Percentiles rank a stretch among this genome's conserved stretches.
Conservation (phyloP, 2,113 vertebrate genomes). For the Lepisosteus oculatus region DNA sequence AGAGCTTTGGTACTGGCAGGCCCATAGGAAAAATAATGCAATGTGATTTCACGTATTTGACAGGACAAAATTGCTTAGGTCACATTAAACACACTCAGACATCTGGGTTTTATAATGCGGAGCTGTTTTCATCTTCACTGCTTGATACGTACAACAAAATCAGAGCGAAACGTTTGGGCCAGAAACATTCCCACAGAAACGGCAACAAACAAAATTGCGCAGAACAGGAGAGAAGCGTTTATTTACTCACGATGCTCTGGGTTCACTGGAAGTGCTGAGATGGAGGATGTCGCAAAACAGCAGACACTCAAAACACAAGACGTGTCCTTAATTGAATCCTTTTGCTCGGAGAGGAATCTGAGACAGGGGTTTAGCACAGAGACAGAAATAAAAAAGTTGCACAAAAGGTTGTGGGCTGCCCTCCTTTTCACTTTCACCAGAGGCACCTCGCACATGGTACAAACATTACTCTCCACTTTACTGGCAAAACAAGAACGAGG, state of each 20-base stretch:
- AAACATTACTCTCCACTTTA: too few relatives aligned
- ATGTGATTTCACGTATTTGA: slow-evolving; percentile 24
- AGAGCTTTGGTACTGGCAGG: slow-evolving; percentile 21
- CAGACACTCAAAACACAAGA: too few relatives aligned
- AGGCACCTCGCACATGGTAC: too few relatives aligned
- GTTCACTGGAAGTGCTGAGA: not conserved
- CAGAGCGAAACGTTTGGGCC: slow-evolving; percentile 4
- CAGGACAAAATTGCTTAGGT: slow-evolving; percentile 24
- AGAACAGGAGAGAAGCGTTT: not conserved
- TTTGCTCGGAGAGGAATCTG: too few relatives aligned
- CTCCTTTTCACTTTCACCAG: too few relatives aligned
- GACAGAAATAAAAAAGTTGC: too few relatives aligned
- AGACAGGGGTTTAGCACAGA: too few relatives aligned
- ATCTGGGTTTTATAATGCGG: slow-evolving; percentile 19
- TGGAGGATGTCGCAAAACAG: not conserved
- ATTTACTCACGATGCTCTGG: not conserved
- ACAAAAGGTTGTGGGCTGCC: too few relatives aligned
- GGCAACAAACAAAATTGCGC: slow-evolving; percentile 4
- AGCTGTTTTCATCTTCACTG: not conserved
- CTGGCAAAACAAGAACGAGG: too few relatives aligned
- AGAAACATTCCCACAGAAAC: slow-evolving; percentile 4
- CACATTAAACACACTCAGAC: slow-evolving; percentile 21
- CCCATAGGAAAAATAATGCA: slow-evolving; percentile 24
- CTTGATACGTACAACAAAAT: slow-evolving; percentile 8
- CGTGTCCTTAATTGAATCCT: too few relatives aligned